phyloP scores from a whole-genome alignment of 1,140 invertebrate genomes.

The Trichonephila clavata region DNA sequence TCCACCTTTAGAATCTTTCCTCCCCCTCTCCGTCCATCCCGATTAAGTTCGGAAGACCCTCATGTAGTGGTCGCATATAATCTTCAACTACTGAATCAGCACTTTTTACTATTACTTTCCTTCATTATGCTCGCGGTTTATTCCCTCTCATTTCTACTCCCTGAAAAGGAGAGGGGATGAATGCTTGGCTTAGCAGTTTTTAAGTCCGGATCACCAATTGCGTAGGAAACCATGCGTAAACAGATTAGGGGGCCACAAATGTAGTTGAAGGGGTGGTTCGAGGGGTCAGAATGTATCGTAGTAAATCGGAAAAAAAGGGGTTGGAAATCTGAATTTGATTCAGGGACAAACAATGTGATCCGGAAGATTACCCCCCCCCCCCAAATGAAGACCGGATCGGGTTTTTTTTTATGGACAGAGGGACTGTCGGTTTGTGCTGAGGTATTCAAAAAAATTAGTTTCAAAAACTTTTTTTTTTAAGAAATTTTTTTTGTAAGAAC shows the following conservation, averaged over 20 bases:
- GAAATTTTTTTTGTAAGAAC: no score
- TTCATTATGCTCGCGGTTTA: constrained; percentile 24
- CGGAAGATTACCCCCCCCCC: neutral
- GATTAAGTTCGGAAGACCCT: no score
- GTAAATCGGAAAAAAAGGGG: no score
- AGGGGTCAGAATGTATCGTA: no score
- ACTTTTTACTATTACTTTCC: neutral
- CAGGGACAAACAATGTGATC: neutral
- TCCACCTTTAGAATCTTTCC: no score
- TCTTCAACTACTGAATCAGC: neutral
- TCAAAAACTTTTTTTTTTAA: neutral
- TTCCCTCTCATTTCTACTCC: neutral
- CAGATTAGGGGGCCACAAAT: neutral
- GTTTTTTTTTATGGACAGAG: no score
- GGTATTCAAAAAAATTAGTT: neutral
- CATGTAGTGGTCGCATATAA: no score
- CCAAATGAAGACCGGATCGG: neutral
- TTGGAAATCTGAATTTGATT: neutral
- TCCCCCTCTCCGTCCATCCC: no score
- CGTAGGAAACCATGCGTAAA: neutral
- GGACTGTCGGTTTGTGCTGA: neutral
- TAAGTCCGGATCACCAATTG: neutral
- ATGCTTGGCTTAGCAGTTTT: neutral
- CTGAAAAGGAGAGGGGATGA: no score
- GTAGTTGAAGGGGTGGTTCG: neutral